A percentile compares a stretch with the other conserved stretches of the same genome.
phyloP scores from a whole-genome alignment of 2,797 vertebrate genomes.

The Malacoctenus gilli region DNA sequence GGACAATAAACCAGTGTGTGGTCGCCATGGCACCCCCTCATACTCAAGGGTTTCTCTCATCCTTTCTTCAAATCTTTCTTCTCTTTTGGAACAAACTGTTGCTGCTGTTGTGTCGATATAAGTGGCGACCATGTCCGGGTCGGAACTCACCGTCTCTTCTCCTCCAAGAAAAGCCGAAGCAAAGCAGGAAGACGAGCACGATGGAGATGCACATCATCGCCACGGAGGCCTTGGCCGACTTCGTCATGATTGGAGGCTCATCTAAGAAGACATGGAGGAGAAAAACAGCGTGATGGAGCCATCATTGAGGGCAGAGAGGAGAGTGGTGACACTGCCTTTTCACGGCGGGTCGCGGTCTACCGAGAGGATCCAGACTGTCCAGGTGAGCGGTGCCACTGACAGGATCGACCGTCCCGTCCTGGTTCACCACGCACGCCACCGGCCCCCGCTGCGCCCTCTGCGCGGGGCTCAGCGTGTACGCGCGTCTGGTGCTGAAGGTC shows the following conservation, averaged over 20 bases:
- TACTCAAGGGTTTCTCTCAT: conserved; percentile 65
- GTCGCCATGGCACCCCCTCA: too few relatives aligned
- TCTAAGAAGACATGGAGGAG: conserved; percentile 48
- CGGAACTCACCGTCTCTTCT: conserved; percentile 82
- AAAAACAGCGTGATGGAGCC: too few relatives aligned
- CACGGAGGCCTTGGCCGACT: conserved; percentile 83
- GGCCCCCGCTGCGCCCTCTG: conserved; percentile 78
- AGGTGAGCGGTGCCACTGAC: conserved; percentile 54
- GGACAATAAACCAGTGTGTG: too few relatives aligned
- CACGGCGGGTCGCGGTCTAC: too few relatives aligned
- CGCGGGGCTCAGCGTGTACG: conserved; percentile 74
- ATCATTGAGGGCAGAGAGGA: too few relatives aligned
- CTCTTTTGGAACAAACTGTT: too few relatives aligned
- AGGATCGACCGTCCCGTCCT: conserved; percentile 78
- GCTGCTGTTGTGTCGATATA: too few relatives aligned
- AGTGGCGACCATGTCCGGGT: too few relatives aligned
- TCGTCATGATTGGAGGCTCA: conserved; percentile 71
- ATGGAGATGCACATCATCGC: conserved; percentile 85
- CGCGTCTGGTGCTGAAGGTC: conserved; percentile 75
- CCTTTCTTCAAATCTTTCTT: too few relatives aligned
- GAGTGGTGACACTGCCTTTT: too few relatives aligned
- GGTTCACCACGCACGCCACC: conserved; percentile 81
- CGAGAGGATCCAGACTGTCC: conserved; percentile 60
- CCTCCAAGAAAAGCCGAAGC: conserved; percentile 86
- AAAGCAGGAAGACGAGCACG: conserved; percentile 82